Evolutionary conservation across 2,113 vertebrate species (phyloP).

Genomic region (Xiphias gladius): DNA sequence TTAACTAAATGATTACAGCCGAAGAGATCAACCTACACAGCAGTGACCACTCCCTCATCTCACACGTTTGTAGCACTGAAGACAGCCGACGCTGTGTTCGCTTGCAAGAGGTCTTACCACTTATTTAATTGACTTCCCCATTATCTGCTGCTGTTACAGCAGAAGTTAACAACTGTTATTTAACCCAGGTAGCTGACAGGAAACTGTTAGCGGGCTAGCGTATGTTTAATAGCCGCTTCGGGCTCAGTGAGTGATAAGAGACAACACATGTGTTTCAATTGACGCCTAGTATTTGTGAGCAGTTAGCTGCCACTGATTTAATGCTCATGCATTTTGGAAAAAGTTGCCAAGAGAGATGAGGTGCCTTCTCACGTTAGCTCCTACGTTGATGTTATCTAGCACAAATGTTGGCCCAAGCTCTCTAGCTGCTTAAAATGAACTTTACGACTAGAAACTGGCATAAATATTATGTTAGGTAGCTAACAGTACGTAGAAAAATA

Average conservation of each 20-base stretch:
- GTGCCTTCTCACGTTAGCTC: constrained; percentile 41
- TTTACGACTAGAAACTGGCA: neutral
- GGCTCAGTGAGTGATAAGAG: neutral
- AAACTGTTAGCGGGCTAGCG: constrained; percentile 65
- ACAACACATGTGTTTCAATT: neutral
- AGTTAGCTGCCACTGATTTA: neutral
- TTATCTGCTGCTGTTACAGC: neutral
- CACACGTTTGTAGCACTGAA: neutral
- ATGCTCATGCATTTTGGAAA: neutral
- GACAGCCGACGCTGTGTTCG: neutral
- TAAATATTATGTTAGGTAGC: accelerated
- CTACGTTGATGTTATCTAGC: constrained; percentile 15
- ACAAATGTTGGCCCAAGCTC: neutral
- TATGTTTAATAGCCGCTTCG: constrained; percentile 10
- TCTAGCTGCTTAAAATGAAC: neutral
- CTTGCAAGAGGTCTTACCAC: neutral
- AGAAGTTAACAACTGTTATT: neutral
- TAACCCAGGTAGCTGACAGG: neutral
- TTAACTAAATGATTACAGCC: neutral
- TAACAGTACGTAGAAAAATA: accelerated
- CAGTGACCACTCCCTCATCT: constrained; percentile 1
- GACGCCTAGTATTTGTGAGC: neutral
- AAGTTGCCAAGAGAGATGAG: constrained; percentile 24
- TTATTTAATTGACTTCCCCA: too few relatives aligned
- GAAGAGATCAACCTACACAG: too few relatives aligned